A percentile compares a stretch with the other conserved stretches of the same genome.
Evolutionary conservation across 2,113 vertebrate species (phyloP).

Genomic region (Vanacampus margaritifer): DNA sequence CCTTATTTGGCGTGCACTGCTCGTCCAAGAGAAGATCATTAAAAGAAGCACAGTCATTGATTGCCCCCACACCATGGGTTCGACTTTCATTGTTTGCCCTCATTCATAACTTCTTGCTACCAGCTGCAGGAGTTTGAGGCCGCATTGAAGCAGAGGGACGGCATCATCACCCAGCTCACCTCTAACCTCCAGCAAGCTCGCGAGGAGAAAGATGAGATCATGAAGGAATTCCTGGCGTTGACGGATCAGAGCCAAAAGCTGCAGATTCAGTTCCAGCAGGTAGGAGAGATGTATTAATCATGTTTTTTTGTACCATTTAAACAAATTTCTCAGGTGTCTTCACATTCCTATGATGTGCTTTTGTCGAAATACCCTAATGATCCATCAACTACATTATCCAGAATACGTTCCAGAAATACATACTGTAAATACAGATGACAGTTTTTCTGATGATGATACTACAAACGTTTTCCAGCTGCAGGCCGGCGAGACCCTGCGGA

Average conservation of each 20-base stretch:
- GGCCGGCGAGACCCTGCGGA: constrained; percentile 89
- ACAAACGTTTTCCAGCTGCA: constrained; percentile 78
- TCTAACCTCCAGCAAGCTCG: constrained; percentile 93
- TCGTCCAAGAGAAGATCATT: no score
- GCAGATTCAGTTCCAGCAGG: constrained; percentile 95
- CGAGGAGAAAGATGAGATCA: constrained; percentile 90
- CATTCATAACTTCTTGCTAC: not conserved
- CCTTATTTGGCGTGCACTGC: no score
- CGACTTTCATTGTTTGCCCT: not conserved
- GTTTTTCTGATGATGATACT: not conserved
- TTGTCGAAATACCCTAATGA: no score
- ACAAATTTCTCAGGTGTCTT: not conserved
- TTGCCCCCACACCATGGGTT: not conserved
- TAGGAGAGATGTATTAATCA: constrained; percentile 34
- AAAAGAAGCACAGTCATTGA: not conserved
- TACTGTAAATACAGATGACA: no score
- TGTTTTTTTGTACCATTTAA: constrained; percentile 18
- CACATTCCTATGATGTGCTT: no score
- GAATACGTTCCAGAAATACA: not conserved
- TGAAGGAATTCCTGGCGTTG: constrained; percentile 90
- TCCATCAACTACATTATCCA: not conserved
- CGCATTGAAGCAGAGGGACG: constrained; percentile 92
- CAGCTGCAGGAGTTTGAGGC: constrained; percentile 96
- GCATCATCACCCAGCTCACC: constrained; percentile 95
- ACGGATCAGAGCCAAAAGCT: constrained; percentile 94